These are phyloP conservation scores for Nebria salina DNA, from an alignment of 2,888 invertebrate genomes.

Conservation along the genomic window DNA sequence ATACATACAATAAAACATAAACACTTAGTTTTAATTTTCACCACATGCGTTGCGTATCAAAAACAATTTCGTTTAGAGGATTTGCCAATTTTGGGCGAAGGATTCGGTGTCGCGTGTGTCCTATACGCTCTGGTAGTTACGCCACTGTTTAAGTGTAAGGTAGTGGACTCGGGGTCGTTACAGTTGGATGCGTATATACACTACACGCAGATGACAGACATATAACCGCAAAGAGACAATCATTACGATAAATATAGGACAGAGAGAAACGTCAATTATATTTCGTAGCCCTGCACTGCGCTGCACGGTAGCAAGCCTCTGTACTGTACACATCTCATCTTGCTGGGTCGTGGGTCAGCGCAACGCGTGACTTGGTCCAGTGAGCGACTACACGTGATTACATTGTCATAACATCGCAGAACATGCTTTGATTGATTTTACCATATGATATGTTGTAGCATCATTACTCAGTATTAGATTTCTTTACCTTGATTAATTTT, in stretches of 20 bases:
- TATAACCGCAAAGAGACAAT: conserved; percentile 30
- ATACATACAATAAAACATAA: background rate
- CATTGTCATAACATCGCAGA: background rate
- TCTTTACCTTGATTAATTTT: conserved; percentile 1
- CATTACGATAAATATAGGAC: conserved; percentile 34
- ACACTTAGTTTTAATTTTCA: background rate
- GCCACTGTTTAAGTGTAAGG: conserved; percentile 3
- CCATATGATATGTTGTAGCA: background rate
- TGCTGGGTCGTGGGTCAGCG: background rate
- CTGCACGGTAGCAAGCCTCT: background rate
- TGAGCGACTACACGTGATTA: background rate
- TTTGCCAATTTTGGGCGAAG: background rate
- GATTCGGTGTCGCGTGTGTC: background rate
- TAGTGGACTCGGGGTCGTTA: conserved; percentile 18
- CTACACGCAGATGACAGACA: conserved; percentile 14
- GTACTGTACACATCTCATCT: background rate
- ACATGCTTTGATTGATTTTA: background rate
- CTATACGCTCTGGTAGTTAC: background rate
- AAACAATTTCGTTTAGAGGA: background rate
- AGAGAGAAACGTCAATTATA: conserved; percentile 34
- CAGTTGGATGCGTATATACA: conserved; percentile 22
- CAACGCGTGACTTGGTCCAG: background rate
- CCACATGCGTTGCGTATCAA: background rate
- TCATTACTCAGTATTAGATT: background rate
- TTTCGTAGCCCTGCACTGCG: conserved; percentile 8